Conservation (phyloP, 2,797 vertebrate genomes). For the Megalops cyprinoides region DNA sequence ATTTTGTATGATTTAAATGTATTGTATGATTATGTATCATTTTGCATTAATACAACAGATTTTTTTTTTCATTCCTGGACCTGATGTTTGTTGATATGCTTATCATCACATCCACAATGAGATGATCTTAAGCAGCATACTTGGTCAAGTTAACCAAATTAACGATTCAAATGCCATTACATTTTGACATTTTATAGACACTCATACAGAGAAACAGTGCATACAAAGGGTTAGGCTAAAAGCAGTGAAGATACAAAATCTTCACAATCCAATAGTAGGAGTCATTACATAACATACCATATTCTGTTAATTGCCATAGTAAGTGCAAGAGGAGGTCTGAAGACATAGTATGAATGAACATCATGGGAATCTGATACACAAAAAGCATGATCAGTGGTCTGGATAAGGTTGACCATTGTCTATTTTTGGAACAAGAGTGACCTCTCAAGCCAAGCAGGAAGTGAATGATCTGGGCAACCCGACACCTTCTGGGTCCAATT, state of each 20-base stretch:
- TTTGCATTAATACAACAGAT: neutral
- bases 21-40: neutral
- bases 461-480: slow-evolving; percentile 15
- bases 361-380: neutral
- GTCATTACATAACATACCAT: no score
- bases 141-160: neutral
- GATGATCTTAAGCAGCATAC: neutral
- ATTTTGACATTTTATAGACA: no score
- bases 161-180: neutral
- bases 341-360: no score
- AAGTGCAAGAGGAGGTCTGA: no score
- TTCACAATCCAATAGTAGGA: no score
- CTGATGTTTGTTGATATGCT: neutral
- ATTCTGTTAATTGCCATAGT: no score
- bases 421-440: slow-evolving; percentile 17
- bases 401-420: neutral
- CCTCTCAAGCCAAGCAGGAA: neutral
- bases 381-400: neutral
- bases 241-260: no score
- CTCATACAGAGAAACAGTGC: no score
- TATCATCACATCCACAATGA: neutral
- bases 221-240: no score
- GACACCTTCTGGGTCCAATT: slow-evolving; percentile 3
- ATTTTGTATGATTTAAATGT: no score
- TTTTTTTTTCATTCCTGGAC: neutral